These are phyloP conservation scores for Lates japonicus DNA, from an alignment of 2,797 vertebrate genomes.

Conservation along the genomic window DNA sequence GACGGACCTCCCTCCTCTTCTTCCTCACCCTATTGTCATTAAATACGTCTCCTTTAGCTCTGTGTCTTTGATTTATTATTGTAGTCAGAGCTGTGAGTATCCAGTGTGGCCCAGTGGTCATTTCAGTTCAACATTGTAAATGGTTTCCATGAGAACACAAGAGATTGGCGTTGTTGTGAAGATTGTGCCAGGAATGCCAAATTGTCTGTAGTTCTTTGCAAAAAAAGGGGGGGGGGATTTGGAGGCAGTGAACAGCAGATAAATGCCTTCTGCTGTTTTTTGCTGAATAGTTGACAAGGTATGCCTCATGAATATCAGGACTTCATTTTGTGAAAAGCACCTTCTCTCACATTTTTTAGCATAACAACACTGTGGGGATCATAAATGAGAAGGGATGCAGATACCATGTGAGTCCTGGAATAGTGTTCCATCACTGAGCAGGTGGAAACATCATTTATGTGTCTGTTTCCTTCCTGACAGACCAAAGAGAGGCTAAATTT, in stretches of 20 bases:
- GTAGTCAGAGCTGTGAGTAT: conserved; percentile 25
- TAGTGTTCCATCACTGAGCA: not conserved
- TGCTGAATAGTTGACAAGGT: not conserved
- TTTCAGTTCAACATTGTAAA: conserved; percentile 48
- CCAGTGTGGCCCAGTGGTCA: conserved; percentile 25
- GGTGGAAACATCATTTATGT: not conserved
- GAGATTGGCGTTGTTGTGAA: conserved; percentile 3
- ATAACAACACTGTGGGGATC: not conserved
- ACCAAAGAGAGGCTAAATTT: conserved; percentile 15
- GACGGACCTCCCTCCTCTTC: conserved; percentile 6
- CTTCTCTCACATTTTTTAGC: not conserved
- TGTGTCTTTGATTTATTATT: conserved; percentile 31
- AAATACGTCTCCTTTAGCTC: conserved; percentile 21
- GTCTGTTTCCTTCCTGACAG: conserved; percentile 20
- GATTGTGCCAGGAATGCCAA: conserved; percentile 31
- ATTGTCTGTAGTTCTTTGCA: conserved; percentile 9
- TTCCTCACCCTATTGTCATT: conserved; percentile 14
- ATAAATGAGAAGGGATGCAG: not conserved
- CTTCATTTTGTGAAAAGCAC: not conserved
- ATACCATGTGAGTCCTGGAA: not conserved
- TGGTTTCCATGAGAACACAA: conserved; percentile 69
- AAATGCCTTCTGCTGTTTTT: not conserved
- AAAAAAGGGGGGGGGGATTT: not conserved
- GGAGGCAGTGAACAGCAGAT: not conserved
- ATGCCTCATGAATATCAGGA: not conserved